A percentile compares a stretch with the other conserved stretches of the same genome.
These are phyloP conservation scores for Pseudonaja textilis DNA, from an alignment of 2,113 vertebrate species.

Conservation along the genomic window DNA sequence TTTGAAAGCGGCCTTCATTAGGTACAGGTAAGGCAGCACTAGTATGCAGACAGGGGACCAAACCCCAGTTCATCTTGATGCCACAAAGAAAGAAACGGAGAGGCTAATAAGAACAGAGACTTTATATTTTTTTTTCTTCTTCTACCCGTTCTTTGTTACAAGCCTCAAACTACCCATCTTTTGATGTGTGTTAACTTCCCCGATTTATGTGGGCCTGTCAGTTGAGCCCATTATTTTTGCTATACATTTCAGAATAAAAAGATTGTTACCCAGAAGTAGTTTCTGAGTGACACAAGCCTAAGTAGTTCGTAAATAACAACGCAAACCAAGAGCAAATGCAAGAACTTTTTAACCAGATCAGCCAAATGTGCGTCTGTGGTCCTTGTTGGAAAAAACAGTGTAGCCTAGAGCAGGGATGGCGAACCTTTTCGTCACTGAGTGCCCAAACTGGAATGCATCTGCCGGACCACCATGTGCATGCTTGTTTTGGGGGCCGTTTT, in stretches of 20 bases:
- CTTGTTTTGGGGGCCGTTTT: too few species aligned
- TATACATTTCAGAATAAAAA: not conserved
- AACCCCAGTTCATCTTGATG: not conserved
- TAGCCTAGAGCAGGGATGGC: not conserved
- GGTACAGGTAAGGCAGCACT: not conserved
- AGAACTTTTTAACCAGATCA: constrained; percentile 11
- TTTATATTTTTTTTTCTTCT: too few species aligned
- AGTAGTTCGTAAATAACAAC: constrained; percentile 28
- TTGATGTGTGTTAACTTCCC: constrained; percentile 14
- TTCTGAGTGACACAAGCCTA: constrained; percentile 11
- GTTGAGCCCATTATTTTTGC: not conserved
- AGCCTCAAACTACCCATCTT: constrained; percentile 7
- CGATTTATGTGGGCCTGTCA: not conserved
- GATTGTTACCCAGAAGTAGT: constrained; percentile 16
- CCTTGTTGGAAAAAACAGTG: not conserved
- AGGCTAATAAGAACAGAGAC: not conserved
- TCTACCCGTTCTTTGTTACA: not conserved
- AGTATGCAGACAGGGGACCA: not conserved
- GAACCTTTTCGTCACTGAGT: too few species aligned
- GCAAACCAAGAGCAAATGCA: not conserved
- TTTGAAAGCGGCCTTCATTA: not conserved
- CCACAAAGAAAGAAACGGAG: not conserved
- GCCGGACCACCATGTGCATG: too few species aligned
- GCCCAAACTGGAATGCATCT: too few species aligned
- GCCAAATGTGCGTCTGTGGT: not conserved